These are phyloP conservation scores for Procambarus clarkii DNA, from an alignment of 1,140 invertebrate species.

Conservation along the genomic window DNA sequence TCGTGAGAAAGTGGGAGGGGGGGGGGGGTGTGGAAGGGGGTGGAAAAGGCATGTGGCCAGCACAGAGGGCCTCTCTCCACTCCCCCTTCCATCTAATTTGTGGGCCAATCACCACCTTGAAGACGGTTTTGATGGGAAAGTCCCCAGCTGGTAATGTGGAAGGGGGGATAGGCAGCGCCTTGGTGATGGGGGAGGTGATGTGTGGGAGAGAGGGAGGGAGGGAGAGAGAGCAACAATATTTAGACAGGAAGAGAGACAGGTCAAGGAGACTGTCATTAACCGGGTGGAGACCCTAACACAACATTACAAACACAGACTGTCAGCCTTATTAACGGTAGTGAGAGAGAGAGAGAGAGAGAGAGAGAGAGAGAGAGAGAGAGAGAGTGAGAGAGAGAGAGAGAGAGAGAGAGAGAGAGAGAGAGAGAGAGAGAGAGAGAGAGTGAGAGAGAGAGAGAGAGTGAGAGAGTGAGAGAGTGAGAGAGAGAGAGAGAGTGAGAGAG, in stretches of 20 bases:
- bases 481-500: too few relatives aligned
- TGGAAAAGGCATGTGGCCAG: too few relatives aligned
- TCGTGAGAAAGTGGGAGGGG: too few relatives aligned
- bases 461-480: too few relatives aligned
- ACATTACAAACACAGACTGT: too few relatives aligned
- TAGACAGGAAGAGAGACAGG: too few relatives aligned
- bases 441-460: background rate
- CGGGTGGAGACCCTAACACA: too few relatives aligned
- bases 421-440: background rate
- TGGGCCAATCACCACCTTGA: background rate
- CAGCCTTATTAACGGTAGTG: too few relatives aligned
- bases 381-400: background rate
- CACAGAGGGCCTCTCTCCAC: too few relatives aligned
- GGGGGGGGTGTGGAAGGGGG: background rate
- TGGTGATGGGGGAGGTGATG: background rate
- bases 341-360: too few relatives aligned
- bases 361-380: background rate
- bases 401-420: background rate
- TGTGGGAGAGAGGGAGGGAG: background rate
- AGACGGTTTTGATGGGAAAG: background rate
- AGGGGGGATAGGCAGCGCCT: background rate
- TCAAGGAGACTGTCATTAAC: too few relatives aligned
- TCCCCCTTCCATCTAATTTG: background rate
- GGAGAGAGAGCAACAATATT: background rate
- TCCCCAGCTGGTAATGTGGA: background rate